Percentiles rank a stretch among this genome's conserved stretches.
phyloP scores from a whole-genome alignment of 1,140 invertebrate genomes.

The Latrodectus geometricus region DNA sequence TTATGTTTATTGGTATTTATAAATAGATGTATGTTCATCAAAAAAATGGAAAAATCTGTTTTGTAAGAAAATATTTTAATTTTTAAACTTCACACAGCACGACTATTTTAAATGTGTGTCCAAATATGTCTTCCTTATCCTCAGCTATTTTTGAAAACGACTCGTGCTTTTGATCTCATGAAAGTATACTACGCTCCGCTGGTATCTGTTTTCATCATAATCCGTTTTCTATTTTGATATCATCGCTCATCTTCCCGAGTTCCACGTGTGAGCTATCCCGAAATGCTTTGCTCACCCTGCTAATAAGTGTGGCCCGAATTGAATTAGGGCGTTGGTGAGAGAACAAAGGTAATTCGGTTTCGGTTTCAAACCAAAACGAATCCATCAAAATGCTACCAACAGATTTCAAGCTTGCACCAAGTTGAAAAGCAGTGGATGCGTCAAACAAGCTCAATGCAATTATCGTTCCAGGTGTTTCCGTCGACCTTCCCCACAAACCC shows the following conservation, averaged over 20 bases:
- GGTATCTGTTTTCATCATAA: slow-evolving; percentile 10
- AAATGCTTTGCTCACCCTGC: neutral
- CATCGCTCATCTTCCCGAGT: slow-evolving; percentile 7
- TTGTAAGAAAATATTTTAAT: no score
- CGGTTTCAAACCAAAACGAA: slow-evolving; percentile 1
- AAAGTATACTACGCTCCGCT: neutral
- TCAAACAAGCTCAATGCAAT: neutral
- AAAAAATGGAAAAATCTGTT: no score
- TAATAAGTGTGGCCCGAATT: neutral
- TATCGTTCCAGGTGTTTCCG: neutral
- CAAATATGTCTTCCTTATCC: no score
- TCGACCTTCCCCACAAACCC: neutral
- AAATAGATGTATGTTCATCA: no score
- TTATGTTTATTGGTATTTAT: no score
- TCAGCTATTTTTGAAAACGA: no score
- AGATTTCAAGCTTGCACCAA: neutral
- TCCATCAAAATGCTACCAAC: slow-evolving; percentile 21
- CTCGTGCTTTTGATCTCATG: no score
- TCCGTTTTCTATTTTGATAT: slow-evolving; percentile 7
- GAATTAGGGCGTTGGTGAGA: neutral
- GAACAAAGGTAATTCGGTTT: neutral
- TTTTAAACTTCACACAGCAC: no score
- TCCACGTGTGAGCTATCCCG: neutral
- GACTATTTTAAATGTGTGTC: no score
- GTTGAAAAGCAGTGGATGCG: neutral